Conservation (phyloP, 2,797 vertebrate species). For the Xiphophorus birchmanni region DNA sequence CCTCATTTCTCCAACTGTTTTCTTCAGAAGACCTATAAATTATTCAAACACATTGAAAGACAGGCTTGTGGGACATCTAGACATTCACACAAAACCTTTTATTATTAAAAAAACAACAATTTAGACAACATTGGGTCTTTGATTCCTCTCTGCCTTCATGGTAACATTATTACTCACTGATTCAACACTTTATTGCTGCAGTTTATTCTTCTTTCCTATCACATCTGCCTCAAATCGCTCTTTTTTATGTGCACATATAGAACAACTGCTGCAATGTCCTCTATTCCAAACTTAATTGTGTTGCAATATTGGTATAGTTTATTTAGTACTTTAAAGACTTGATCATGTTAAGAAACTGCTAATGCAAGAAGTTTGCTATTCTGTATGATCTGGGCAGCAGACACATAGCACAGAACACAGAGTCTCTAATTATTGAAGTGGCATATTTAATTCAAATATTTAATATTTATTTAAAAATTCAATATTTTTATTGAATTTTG, state of each 20-base stretch:
- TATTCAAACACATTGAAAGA: slow-evolving; percentile 16
- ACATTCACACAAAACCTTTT: slow-evolving; percentile 5
- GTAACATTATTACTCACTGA: slow-evolving; percentile 24
- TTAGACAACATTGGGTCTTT: slow-evolving; percentile 5
- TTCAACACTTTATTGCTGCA: slow-evolving; percentile 12
- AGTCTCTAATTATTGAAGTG: background rate
- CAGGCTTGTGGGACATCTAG: slow-evolving; percentile 6
- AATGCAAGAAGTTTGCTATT: background rate
- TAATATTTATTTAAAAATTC: too few species aligned
- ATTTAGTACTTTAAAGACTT: background rate
- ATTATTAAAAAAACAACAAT: background rate
- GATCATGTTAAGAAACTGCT: background rate
- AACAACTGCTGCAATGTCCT: background rate
- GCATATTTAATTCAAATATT: background rate
- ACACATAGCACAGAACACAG: background rate
- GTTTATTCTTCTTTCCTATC: slow-evolving; percentile 15
- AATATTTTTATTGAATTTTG: background rate
- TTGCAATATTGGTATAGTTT: background rate
- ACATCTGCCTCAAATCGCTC: background rate
- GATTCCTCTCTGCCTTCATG: slow-evolving; percentile 15
- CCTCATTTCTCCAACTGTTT: background rate
- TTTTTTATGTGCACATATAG: background rate
- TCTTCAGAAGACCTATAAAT: background rate
- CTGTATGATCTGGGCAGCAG: background rate
- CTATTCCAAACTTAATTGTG: background rate